A percentile compares a stretch with the other conserved stretches of the same genome.
Conservation (phyloP, 2,888 invertebrate genomes). For the Phrixothrix hirtus region DNA sequence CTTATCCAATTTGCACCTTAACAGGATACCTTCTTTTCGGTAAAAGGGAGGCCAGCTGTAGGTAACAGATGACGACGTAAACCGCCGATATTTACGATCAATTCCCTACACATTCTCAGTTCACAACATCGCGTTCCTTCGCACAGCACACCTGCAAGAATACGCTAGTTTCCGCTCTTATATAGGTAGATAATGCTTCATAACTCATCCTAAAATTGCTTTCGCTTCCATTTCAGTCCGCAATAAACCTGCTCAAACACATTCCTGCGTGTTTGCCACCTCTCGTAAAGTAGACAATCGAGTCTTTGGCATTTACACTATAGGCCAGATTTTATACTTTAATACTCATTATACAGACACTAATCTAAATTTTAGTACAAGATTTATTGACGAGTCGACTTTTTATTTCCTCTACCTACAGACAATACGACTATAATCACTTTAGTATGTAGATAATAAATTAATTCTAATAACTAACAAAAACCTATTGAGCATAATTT, state of each 20-base stretch:
- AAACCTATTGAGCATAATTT: too few relatives aligned
- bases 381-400: too few relatives aligned
- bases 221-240: conserved; percentile 55
- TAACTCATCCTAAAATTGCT: conserved; percentile 57
- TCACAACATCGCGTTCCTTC: conserved; percentile 47
- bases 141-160: conserved; percentile 55
- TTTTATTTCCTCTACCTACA: too few relatives aligned
- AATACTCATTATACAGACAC: too few relatives aligned
- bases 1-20: conserved; percentile 29
- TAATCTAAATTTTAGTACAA: too few relatives aligned
- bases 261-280: conserved; percentile 46
- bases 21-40: conserved; percentile 18
- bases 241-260: conserved; percentile 54
- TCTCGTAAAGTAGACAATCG: conserved; percentile 48
- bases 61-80: conserved; percentile 56
- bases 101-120: conserved; percentile 47
- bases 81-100: conserved; percentile 56
- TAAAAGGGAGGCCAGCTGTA: conserved; percentile 40
- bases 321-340: conserved; percentile 20
- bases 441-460: too few relatives aligned
- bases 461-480: too few relatives aligned
- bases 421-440: too few relatives aligned
- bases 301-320: conserved; percentile 33
- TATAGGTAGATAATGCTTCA: conserved; percentile 57
- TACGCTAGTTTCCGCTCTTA: conserved; percentile 54